Evolutionary conservation across 2,888 invertebrate species (phyloP), one percentile per base, ranked within the genome.

Genomic region (Myopa testacea): DNA sequence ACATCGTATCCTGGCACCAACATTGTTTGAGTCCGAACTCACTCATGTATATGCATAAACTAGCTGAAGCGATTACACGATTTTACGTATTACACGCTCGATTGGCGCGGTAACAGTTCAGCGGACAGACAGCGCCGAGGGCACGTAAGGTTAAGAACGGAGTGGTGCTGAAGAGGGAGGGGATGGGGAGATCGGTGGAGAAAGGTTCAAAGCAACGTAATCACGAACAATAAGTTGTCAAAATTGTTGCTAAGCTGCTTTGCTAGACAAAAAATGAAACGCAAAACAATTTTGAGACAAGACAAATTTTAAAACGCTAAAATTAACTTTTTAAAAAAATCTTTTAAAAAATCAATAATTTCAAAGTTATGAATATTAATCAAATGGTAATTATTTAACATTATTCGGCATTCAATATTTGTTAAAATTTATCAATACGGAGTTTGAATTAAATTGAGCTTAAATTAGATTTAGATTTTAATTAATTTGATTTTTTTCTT

Each of bases 11-110:
- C 50, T 65, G 60, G 58, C 26, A 50, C 63, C 65, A 65, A 37
- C 45, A 45, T 63, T 65, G n/a, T 45, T 26, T 50, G 74, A 50
- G 40, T 60, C 74, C 65, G 38, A 52, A 67, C 67, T 75, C 55
- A 52, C 26, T 75, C 74, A 75, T 75, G 74, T 65, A 75, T 65
- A 65, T 75, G 50, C 45, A 75, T 52, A 38, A 50, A 75, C 52
- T 55, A 65, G 37, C 52, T 75, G 74, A 75, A 75, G 52, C 67
- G 73, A 19, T 73, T 37, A 63, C 50, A 38, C 62, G 62, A 45
- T 12, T 50, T 34, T 10, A 75, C 74, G 55, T 75, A 75, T 75
- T 67, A 75, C 67, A 75, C 74, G 74, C 74, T 75, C 67, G 37
- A 75, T 75, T 75, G 74, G 67, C 10, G 58, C 34, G 45, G 40